Evolutionary conservation across 2,113 vertebrate species (phyloP), one percentile per base, ranked within the genome.

Genomic region (Cololabis saira): DNA sequence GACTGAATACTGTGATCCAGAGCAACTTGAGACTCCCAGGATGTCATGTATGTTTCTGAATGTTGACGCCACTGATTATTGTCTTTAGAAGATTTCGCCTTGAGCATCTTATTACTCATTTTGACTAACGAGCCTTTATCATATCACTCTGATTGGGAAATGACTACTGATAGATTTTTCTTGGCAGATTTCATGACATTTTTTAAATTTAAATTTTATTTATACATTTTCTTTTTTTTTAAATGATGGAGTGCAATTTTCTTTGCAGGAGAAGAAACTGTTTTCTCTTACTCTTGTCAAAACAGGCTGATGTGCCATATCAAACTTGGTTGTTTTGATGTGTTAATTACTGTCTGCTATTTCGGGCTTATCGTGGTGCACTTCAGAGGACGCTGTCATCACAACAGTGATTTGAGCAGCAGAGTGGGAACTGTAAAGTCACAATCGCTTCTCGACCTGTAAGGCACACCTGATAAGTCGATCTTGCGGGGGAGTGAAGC

Each of bases 1-100:
- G 65, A 77, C 74, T 83, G 67, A 83, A 87, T 70, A 86, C 87
- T 87, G 89, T 90, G 83, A 87, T 75, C 51, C 30, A 68, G 65
- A 79, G 45, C 55, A 47, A 70, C 65, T 64, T 22, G 55, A 68
- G 51, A 41, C 30, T 71, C 41, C 56, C 50, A 42, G 61, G 70
- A 71, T 66, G 67, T 71, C 70, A 61, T 17, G 45, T 54, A 42
- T 60, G 57, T 37, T 43, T 63, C n/a, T 52, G 30, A 68, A 65
- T 48, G 59, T 44, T 8, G 40, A 18, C 54, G 67, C 40, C 41
- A 17, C 4, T 58, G 7, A 14, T 66, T 8, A 27, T 19, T 19
- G 41, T 78, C 22, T 77, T 41, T 61, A 30, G 61, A 33, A 56
- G 44, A 13, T 27, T 54, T 71, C 62, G 37, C 51, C 45, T 72